These are phyloP conservation scores for Bursaphelenchus mucronatus DNA, from an alignment of 1,140 invertebrate species.

Conservation along the genomic window DNA sequence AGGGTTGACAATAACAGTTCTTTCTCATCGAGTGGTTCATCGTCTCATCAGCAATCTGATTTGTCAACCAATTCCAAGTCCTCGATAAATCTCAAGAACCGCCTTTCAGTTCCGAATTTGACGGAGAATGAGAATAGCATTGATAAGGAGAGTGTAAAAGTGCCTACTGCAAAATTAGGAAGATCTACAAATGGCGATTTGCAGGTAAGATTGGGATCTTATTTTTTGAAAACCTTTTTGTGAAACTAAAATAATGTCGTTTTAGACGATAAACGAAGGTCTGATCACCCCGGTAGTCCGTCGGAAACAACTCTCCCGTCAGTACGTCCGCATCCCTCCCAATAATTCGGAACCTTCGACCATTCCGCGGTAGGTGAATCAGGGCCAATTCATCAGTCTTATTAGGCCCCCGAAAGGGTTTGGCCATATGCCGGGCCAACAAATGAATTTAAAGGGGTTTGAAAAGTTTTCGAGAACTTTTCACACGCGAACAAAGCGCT, in stretches of 20 bases:
- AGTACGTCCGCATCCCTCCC: slow-evolving; percentile 10
- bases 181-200: neutral
- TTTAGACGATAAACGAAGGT: slow-evolving; percentile 52
- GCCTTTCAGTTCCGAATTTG: slow-evolving; percentile 16
- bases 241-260: neutral
- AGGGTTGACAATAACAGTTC: neutral
- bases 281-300: slow-evolving; percentile 50
- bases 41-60: neutral
- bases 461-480: neutral
- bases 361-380: slow-evolving; percentile 15
- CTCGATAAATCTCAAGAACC: neutral
- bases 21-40: neutral
- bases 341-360: slow-evolving; percentile 5
- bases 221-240: neutral
- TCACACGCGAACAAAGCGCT: neutral
- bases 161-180: slow-evolving; percentile 1
- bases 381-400: slow-evolving; percentile 8
- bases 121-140: neutral
- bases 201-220: neutral
- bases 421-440: slow-evolving; percentile 7
- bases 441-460: slow-evolving; percentile 3
- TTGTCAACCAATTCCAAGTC: neutral
- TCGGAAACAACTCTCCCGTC: slow-evolving; percentile 37
- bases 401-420: slow-evolving; percentile 14
- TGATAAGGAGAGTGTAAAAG: neutral